Evolutionary conservation across 1,140 invertebrate species (phyloP).

Genomic region (Schmidtea mediterranea): DNA sequence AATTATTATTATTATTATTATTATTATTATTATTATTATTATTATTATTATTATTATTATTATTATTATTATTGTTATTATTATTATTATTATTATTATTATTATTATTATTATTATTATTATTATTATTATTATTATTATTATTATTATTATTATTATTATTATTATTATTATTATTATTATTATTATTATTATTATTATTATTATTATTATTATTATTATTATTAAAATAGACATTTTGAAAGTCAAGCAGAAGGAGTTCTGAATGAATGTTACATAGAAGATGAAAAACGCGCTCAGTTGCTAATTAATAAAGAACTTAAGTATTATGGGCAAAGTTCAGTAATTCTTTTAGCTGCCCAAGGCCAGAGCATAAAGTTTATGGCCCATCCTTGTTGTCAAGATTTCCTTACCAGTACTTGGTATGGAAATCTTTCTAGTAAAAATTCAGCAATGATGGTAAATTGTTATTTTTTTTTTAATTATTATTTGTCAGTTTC

Average conservation of each 20-base stretch:
- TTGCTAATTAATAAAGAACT: conserved; percentile 16
- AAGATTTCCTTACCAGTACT: conserved; percentile 5
- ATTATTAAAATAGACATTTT: background rate
- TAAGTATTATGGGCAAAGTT: conserved; percentile 4
- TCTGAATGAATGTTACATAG: conserved; percentile 20
- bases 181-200: background rate
- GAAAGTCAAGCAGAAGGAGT: conserved; percentile 11
- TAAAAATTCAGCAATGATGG: conserved; percentile 1
- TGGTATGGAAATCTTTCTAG: conserved; percentile 2
- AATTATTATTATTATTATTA: background rate
- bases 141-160: background rate
- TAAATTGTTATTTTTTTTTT: background rate
- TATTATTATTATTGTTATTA: background rate
- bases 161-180: background rate
- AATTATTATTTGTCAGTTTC: too few species aligned
- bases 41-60: background rate
- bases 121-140: background rate
- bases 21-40: background rate
- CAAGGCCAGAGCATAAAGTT: conserved; percentile 5
- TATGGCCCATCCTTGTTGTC: conserved; percentile 7
- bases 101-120: background rate
- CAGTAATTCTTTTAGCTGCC: conserved; percentile 1
- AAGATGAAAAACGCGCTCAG: conserved; percentile 19
- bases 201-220: background rate
- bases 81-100: background rate